A percentile compares a stretch with the other conserved stretches of the same genome.
Conservation (phyloP, 2,797 vertebrate genomes). For the Diglossa cyanea region DNA sequence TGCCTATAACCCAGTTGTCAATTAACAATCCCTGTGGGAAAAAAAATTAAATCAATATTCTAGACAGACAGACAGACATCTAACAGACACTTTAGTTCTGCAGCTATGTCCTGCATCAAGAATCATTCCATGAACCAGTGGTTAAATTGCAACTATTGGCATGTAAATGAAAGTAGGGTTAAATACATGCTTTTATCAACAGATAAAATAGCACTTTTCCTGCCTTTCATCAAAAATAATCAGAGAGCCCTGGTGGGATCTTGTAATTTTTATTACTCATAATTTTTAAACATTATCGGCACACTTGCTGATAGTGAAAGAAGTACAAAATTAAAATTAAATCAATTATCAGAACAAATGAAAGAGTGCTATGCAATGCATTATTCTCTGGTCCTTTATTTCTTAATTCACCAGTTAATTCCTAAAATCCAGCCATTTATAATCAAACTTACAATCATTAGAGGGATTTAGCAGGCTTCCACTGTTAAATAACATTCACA, state of each 20-base stretch:
- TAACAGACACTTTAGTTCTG: not conserved
- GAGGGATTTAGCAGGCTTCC: not conserved
- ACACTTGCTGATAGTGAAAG: not conserved
- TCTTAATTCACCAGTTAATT: conserved; percentile 24
- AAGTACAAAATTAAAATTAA: conserved; percentile 33
- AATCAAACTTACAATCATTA: conserved; percentile 15
- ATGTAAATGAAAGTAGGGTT: not conserved
- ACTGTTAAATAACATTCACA: not conserved
- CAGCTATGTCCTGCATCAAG: not conserved
- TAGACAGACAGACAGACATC: not conserved
- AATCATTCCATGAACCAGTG: not conserved
- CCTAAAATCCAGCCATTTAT: conserved; percentile 17
- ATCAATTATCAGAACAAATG: conserved; percentile 7
- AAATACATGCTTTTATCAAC: not conserved
- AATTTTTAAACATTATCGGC: not conserved
- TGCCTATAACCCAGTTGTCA: not conserved
- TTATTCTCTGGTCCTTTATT: not conserved
- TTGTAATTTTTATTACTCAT: not conserved
- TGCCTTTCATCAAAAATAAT: conserved; percentile 32
- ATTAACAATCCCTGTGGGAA: not conserved
- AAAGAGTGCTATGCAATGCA: not conserved
- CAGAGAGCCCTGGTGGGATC: not conserved
- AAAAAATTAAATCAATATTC: not conserved
- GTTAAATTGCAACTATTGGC: not conserved
- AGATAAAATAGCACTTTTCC: conserved; percentile 35